Evolutionary conservation across 2,113 vertebrate genomes (phyloP), one percentile per base, ranked within the genome.

Genomic region (Leptodactylus fuscus): DNA sequence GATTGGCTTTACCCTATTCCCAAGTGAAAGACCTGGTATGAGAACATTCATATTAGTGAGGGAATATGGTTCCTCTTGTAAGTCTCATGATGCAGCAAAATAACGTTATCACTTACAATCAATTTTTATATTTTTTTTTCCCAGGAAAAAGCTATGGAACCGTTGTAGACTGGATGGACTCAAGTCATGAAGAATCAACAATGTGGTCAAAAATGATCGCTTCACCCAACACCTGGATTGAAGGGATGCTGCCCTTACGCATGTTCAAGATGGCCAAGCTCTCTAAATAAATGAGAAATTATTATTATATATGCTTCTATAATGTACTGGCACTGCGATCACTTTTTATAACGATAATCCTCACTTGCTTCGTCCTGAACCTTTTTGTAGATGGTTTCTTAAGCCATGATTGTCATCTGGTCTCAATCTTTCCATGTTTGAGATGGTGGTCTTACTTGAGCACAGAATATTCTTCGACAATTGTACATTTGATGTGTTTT

Each of bases 131-230:
- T n/a, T n/a, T 16, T 34, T 22, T 41, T 80, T 34, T 49, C 89
- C 70, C 89, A 99, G 98, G 97, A 38, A 95, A 93, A 93, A 98
- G 97, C 89, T 97, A 97, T 10, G 96, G 96, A 16, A 91, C 92
- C 51, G 88, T 90, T 1, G 98, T 97, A 60, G 92, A 91, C 24
- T 99, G 98, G 98, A 99, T 98, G 97, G 98, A 99, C 89, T 99
- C 98, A 1, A 96, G 93, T 0, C 78, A 90, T 74, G 93, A 92
- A 1, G 98, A 99, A 92, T 90, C 89, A 11, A 89, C 87, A 65
- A 89, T 98, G 65, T 99, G 98, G 98, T 91, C 96, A 71, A 96
- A 91, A 90, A 98, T 98, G 97, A 94, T 96, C 22, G 91, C 91
- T 5, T 93, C 92, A 0, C 93, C 95, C 0, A 95, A 96, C 86